Evolutionary conservation across 1,140 invertebrate species (phyloP).

Genomic region (Scaptodrosophila lebanonensis): DNA sequence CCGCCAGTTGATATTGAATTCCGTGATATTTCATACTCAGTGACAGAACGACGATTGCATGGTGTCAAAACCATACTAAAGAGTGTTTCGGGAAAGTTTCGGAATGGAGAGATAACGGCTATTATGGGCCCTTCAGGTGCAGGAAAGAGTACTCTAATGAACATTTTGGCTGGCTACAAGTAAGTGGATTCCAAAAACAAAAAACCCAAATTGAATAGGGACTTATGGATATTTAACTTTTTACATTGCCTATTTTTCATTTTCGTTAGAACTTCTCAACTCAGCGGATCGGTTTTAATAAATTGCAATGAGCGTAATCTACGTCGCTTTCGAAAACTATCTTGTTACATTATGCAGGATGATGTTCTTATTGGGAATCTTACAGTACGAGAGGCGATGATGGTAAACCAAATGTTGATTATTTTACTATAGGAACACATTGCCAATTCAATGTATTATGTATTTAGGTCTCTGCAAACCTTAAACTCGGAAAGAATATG

Average conservation of each 20-base stretch:
- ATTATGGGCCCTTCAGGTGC: conserved; percentile 97
- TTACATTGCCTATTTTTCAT: conserved; percentile 5
- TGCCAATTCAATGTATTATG: no score
- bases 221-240: no score
- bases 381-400: conserved; percentile 93
- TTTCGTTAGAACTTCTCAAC: conserved; percentile 84
- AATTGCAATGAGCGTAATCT: conserved; percentile 92
- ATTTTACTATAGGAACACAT: no score
- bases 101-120: conserved; percentile 88
- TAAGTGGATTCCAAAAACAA: conserved; percentile 79
- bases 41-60: conserved; percentile 87
- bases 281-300: conserved; percentile 87
- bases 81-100: conserved; percentile 89
- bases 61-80: conserved; percentile 90
- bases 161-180: conserved; percentile 93
- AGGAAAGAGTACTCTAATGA: conserved; percentile 95
- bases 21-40: conserved; percentile 88
- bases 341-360: conserved; percentile 98
- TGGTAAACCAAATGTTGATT: conserved; percentile 49
- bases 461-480: conserved; percentile 86
- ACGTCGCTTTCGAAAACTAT: conserved; percentile 91
- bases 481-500: conserved; percentile 92
- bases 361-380: conserved; percentile 93
- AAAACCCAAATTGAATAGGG: no score
- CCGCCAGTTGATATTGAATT: conserved; percentile 93